phyloP scores from a whole-genome alignment of 1,140 invertebrate genomes.

The Patella vulgata region DNA sequence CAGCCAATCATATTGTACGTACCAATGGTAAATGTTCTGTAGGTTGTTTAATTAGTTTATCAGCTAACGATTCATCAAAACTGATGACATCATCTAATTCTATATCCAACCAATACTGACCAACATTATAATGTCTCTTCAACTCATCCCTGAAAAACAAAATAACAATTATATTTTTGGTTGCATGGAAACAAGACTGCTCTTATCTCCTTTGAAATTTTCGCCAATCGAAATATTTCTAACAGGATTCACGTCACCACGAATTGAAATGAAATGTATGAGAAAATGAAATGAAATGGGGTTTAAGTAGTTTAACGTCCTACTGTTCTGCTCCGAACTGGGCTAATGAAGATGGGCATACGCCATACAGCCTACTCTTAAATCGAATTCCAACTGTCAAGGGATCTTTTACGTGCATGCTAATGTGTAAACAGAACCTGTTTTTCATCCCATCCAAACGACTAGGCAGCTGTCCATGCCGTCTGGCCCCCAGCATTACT shows the following conservation, averaged over 20 bases:
- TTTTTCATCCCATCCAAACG: too few relatives aligned
- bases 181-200: constrained; percentile 1
- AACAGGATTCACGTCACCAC: background rate
- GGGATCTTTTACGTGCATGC: too few relatives aligned
- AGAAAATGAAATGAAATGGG: too few relatives aligned
- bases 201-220: background rate
- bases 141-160: constrained; percentile 82
- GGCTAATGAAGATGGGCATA: too few relatives aligned
- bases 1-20: too few relatives aligned
- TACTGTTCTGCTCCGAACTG: too few relatives aligned
- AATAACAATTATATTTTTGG: background rate
- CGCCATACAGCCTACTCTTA: too few relatives aligned
- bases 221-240: background rate
- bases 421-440: too few relatives aligned
- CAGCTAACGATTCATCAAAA: constrained; percentile 94
- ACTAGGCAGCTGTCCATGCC: too few relatives aligned
- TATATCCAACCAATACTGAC: constrained; percentile 91
- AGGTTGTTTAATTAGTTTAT: constrained; percentile 92
- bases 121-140: constrained; percentile 92
- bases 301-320: too few relatives aligned
- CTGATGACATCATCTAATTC: constrained; percentile 93
- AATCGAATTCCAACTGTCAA: too few relatives aligned
- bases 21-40: constrained; percentile 90
- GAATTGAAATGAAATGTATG: constrained; percentile 24
- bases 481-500: too few relatives aligned